Evolutionary conservation across 1,140 invertebrate species (phyloP), one percentile per base, ranked within the genome.

Genomic region (Triops cancriformis): DNA sequence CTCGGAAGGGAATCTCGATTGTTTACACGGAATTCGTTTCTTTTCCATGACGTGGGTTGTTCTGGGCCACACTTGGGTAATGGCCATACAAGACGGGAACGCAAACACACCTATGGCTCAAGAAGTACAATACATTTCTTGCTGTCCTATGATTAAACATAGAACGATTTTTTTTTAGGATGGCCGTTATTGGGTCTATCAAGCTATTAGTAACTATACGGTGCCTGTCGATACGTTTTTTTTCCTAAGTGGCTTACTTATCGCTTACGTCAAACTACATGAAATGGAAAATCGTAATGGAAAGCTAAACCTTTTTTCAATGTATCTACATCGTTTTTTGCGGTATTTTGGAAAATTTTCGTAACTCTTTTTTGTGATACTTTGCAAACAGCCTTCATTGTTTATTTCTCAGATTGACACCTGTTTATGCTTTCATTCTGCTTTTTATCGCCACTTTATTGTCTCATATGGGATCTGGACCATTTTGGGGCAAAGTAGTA

Each of bases 31-130:
- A 1, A 85, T 95, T 64, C 87, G 93, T 73, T 94, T 96, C 72
- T 85, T 96, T 78, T 94, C 92, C 10, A 89, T 96, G 77, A 87
- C 90, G 0, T 97, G 95, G 95, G 94, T 96, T n/a, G 93, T 97
- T 79, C 88, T 96, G 87, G 94, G 95, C 5, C 95, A 97, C 83
- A 93, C 93, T 0, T 94, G 94, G 84, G 85, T 94, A 23, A 90
- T 93, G 82, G 88, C 93, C 51, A 94, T 23, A 23, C 37, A 26
- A 10, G 42, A 72, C 7, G 26, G n/a, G 18, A 73, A 23, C 26
- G 26, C 72, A n/a, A 79, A 73, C 37, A 18, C 64, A 3, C 23
- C 14, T 6, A 31, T 26, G 3, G 28, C 73, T 14, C 26, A 31
- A 41, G 26, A 26, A 72, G 76, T 77, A 7, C 27, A 28, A 14